Base-by-base conservation (phyloP, 2,797 vertebrate genomes). In the Argya squamiceps region DNA sequence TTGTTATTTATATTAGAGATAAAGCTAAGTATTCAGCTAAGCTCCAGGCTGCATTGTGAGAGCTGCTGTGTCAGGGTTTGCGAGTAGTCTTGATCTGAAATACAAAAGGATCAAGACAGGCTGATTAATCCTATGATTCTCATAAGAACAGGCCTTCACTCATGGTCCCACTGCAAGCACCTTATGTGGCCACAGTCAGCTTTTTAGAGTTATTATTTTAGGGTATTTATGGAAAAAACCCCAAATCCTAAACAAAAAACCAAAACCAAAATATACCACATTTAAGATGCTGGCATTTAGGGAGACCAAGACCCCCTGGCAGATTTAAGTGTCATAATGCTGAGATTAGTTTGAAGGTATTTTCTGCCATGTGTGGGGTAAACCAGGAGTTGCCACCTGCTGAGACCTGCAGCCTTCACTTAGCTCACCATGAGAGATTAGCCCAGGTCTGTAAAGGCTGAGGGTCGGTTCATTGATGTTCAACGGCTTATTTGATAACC, bases 1-100 rank as follows among this genome's bases (percentile, higher is more conserved):
- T 88, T 96, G 67, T 94, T 87, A 91, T 94, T 88, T 90, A 79
- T 88, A 90, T 82, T 92, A 92, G 30, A 63, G 84, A 56, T 83
- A 49, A 46, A 85, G 52, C 50, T 69, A 76, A 86, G 79, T 55
- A 71, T 63, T 76, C 55, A 84, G 16, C 34, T 84, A 77, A 84
- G 80, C 80, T 84, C 21, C 80, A 90, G 56, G 70, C 43, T 94
- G 41, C 55, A 32, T 59, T 84, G 14, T 43, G 26, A 81, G 56
- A 92, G 36, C 23, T 94, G 77, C 70, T 94, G 55, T 86, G 80
- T 89, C 74, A 94, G 77, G 41, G 9, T 84, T 86, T 84, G 83
- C 88, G n/a, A 79, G 78, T 18, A 30, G 34, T 76, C 84, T 84
- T 93, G 69, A 93, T 71, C 70, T 90, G 80, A 93, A 93, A 87